Conservation (phyloP, 92 coral and sea anemone species). For the Muricea muricata region DNA sequence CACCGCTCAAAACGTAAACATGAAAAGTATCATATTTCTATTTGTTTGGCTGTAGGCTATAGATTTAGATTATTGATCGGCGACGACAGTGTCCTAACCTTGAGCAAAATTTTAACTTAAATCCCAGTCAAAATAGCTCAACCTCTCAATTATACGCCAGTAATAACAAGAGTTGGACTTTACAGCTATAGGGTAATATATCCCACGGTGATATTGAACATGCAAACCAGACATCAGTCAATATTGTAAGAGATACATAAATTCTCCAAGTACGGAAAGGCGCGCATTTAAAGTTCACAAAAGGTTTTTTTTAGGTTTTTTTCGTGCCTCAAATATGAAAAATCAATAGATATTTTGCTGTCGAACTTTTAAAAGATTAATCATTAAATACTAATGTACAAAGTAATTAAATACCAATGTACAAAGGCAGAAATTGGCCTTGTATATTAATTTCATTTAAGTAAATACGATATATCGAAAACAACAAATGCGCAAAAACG, state of each 20-base stretch:
- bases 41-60: neutral
- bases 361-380: neutral
- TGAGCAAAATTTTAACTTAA: neutral
- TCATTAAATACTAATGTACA: no score
- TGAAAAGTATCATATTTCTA: neutral
- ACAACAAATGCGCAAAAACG: no score
- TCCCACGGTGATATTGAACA: no score
- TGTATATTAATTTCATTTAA: no score
- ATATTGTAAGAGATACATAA: no score
- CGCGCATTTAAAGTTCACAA: no score
- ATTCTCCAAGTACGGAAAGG: no score
- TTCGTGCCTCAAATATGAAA: no score
- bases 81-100: neutral
- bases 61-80: no score
- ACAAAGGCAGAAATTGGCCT: neutral
- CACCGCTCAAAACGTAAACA: neutral
- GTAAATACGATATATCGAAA: neutral
- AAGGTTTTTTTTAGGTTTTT: no score
- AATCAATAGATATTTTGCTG: neutral
- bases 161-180: neutral
- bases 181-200: neutral
- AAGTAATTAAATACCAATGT: neutral
- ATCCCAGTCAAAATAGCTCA: neutral
- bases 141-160: neutral
- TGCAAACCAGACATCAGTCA: no score